These are phyloP conservation scores for Lepidonotus clava DNA, from an alignment of 2,888 invertebrate genomes.

Conservation along the genomic window DNA sequence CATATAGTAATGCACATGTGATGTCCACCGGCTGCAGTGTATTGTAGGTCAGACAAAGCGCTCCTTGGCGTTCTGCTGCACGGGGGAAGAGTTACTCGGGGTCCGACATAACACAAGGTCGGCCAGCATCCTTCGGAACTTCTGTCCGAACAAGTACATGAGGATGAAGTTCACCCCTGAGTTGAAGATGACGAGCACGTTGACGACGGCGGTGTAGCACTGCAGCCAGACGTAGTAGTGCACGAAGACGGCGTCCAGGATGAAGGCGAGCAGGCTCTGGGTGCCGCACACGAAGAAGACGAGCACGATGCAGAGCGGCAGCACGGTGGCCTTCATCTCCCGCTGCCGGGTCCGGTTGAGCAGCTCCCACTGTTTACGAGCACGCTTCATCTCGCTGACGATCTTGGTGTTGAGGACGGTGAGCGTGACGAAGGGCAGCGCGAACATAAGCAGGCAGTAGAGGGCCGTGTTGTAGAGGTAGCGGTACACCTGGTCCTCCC, in stretches of 20 bases:
- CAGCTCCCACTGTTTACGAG: constrained; percentile 64
- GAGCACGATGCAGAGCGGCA: constrained; percentile 76
- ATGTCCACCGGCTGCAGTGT: not conserved
- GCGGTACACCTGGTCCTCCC: constrained; percentile 63
- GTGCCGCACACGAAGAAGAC: constrained; percentile 76
- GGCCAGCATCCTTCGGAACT: constrained; percentile 70
- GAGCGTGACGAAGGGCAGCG: constrained; percentile 72
- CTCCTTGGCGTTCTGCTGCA: constrained; percentile 16
- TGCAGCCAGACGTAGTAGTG: constrained; percentile 65
- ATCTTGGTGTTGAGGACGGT: constrained; percentile 74
- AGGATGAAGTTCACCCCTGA: constrained; percentile 78
- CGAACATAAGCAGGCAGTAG: constrained; percentile 70
- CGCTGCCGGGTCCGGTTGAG: constrained; percentile 72
- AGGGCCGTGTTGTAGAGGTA: constrained; percentile 68
- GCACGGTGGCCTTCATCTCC: constrained; percentile 76
- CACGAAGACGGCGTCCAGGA: constrained; percentile 66
- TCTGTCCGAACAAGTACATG: constrained; percentile 78
- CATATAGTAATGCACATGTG: not conserved
- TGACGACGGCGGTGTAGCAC: constrained; percentile 66
- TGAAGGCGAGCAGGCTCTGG: constrained; percentile 65
- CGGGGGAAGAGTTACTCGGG: not conserved
- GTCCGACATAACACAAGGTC: constrained; percentile 55
- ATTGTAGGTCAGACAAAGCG: constrained; percentile 19
- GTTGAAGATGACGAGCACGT: constrained; percentile 72
- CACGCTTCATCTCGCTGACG: constrained; percentile 75